Base-by-base conservation (phyloP, 2,888 invertebrate genomes). In the Marasmarcha lunaedactyla region DNA sequence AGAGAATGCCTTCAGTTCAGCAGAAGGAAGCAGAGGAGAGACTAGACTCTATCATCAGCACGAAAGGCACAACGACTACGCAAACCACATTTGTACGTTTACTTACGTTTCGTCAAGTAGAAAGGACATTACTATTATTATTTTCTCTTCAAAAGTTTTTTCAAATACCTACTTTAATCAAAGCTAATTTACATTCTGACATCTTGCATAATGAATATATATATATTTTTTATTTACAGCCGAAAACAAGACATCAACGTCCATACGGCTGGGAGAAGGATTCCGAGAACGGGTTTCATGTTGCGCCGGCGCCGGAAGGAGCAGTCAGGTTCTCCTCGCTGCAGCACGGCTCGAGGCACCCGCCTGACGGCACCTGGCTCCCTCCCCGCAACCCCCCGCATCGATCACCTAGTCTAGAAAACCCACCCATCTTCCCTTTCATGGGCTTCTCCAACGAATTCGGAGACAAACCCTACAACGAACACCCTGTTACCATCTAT, bases 51-150 rank as follows among this genome's bases (percentile, higher is more conserved):
- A 71, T 81, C 43, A 73, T 81, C 43, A 79, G 77, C 57, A 52
- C 81, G 56, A 84, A 85, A 62, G 86, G 86, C 33, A 86, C 86
- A 42, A 88, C 88, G 49, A 90, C 90, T 45, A 90, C 90, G 35
- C 91, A 92, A 79, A 92, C 92, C 42, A 92, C 92, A 57, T 87
- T 92, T 84, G 92, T 92, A 78, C 87, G 89, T 84, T 52, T 43
- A 14, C 27, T 36, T 42, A 36, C 36, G 48, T 51, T 52, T 47
- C 7, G 20, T 20, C 3, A 20, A 20, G 4, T n/a, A n/a, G n/a
- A n/a, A n/a, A n/a, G n/a, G n/a, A n/a, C 14, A 36, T 27, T 20
- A 14, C 36, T 15, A n/a, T 35, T 27, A n/a, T 36, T 38, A 14
- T 34, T 14, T 6, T n/a, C n/a, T n/a, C n/a, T n/a, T n/a, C n/a